Evolutionary conservation across 2,797 vertebrate genomes (phyloP).

Genomic region (Gila robusta): DNA sequence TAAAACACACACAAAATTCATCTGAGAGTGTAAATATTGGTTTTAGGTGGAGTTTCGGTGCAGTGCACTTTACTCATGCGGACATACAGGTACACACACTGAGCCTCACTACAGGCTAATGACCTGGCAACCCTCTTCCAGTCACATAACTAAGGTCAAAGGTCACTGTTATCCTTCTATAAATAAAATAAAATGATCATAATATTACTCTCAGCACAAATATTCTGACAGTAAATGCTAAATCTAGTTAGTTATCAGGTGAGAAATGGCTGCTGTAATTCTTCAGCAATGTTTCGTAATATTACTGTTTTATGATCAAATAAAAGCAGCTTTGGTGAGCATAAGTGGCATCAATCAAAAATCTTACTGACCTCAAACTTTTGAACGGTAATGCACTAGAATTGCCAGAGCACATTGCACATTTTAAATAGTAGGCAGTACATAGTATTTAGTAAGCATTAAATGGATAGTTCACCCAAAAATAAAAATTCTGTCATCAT

Average conservation of each 20-base stretch:
- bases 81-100: constrained; percentile 10
- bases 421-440: no score
- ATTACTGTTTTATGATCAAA: no score
- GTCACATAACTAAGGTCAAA: constrained; percentile 13
- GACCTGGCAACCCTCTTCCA: neutral
- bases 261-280: no score
- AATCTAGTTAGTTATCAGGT: no score
- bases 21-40: neutral
- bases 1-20: neutral
- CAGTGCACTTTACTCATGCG: constrained; percentile 17
- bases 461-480: no score
- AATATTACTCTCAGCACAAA: neutral
- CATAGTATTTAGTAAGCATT: no score
- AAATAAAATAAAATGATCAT: neutral
- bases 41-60: constrained; percentile 19
- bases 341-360: no score
- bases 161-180: neutral
- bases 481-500: no score
- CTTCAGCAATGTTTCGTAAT: no score
- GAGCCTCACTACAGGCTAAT: neutral
- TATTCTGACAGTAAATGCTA: neutral
- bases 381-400: no score
- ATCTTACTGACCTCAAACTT: neutral
- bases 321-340: neutral
- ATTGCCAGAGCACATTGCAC: no score